Evolutionary conservation across 2,113 vertebrate genomes (phyloP).

Genomic region (Lanius collurio): DNA sequence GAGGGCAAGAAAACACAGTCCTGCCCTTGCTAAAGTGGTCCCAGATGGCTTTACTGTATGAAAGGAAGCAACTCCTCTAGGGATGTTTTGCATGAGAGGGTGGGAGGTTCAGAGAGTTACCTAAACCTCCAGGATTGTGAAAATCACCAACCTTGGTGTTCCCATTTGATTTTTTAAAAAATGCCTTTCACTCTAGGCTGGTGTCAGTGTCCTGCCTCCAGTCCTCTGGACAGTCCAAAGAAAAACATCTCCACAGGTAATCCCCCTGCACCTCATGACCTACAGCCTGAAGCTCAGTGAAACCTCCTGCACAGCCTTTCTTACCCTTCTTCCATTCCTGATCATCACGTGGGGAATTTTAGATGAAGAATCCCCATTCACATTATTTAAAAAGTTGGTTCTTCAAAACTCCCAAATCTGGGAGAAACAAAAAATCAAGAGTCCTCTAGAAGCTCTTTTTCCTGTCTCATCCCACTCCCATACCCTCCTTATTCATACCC

Average conservation of each 20-base stretch:
- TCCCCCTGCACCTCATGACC: background rate
- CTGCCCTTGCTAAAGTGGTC: background rate
- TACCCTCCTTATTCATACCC: background rate
- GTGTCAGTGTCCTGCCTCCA: background rate
- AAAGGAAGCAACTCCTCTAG: background rate
- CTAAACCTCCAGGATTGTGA: background rate
- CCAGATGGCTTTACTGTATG: background rate
- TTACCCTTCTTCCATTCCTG: background rate
- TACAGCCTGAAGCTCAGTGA: background rate
- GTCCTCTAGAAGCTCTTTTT: accelerated
- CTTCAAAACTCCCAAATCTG: background rate
- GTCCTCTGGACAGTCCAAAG: background rate
- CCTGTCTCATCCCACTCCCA: background rate
- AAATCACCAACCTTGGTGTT: background rate
- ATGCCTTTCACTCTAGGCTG: background rate
- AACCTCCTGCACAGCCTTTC: background rate
- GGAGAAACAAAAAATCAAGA: background rate
- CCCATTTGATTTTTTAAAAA: background rate
- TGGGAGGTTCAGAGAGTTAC: background rate
- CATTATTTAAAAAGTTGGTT: background rate
- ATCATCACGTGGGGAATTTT: background rate
- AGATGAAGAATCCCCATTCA: background rate
- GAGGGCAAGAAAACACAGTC: background rate
- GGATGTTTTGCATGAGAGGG: background rate
- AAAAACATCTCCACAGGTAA: background rate